Evolutionary conservation across 2,797 vertebrate genomes (phyloP).

Genomic region (Onychomys arenicola): DNA sequence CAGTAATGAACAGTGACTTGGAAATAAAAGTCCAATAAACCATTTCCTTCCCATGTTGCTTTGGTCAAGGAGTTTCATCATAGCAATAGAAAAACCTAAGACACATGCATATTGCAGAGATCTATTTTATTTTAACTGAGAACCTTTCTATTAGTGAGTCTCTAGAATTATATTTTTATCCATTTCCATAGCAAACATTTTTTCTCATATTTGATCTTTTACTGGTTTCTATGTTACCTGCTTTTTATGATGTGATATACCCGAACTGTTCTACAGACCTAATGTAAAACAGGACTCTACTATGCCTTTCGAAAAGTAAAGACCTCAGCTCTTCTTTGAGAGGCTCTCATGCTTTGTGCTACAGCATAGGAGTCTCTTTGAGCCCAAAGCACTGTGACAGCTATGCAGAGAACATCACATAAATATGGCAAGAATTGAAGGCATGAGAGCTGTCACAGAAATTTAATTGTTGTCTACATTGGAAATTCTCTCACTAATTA

Average conservation of each 20-base stretch:
- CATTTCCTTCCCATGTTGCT: not conserved
- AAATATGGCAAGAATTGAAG: not conserved
- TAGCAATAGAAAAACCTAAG: not conserved
- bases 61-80: not conserved
- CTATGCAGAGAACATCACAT: not conserved
- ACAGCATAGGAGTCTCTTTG: not conserved
- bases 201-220: not conserved
- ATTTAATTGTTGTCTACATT: not conserved
- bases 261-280: not conserved
- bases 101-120: not conserved
- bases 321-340: not conserved
- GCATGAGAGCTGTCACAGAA: not conserved
- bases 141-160: not conserved
- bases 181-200: not conserved
- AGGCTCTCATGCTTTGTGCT: not conserved
- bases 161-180: not conserved
- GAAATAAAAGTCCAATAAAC: not conserved
- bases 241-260: not conserved
- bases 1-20: not conserved
- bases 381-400: not conserved
- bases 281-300: not conserved
- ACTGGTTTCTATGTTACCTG: not conserved
- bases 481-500: not conserved
- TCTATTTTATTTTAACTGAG: not conserved
- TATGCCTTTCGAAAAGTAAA: not conserved